A percentile compares a stretch with the other conserved stretches of the same genome.
These are phyloP conservation scores for Corbicula japonica DNA, from an alignment of 2,888 invertebrate species.

Conservation along the genomic window DNA sequence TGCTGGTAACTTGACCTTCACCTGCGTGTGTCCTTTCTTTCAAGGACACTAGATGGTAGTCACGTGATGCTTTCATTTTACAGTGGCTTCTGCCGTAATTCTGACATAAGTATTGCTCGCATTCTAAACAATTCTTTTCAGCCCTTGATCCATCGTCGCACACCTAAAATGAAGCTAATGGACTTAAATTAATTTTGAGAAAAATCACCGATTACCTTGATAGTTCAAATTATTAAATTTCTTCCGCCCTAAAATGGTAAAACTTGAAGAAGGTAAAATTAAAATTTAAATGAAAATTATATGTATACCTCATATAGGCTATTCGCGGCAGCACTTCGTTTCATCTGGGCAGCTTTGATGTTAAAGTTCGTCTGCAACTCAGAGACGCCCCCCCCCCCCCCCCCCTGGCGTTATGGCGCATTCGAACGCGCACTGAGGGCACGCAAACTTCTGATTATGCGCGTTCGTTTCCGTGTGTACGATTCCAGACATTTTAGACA, in stretches of 20 bases:
- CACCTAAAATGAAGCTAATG: conserved; percentile 21
- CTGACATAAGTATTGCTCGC: conserved; percentile 66
- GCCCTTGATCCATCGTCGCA: conserved; percentile 62
- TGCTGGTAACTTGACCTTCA: conserved; percentile 63
- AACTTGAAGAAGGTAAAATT: neutral
- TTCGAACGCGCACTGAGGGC: conserved; percentile 64
- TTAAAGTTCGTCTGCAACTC: conserved; percentile 70
- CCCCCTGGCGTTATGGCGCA: conserved; percentile 60
- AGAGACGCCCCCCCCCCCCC: no score
- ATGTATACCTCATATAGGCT: conserved; percentile 61
- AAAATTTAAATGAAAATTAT: neutral
- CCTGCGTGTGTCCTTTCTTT: conserved; percentile 58
- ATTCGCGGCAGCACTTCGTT: conserved; percentile 58
- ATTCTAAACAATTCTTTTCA: conserved; percentile 68
- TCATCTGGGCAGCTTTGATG: conserved; percentile 65
- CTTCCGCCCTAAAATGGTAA: neutral
- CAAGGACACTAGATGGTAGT: conserved; percentile 69
- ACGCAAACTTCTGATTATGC: conserved; percentile 63
- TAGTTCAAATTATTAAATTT: neutral
- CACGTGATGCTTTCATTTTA: conserved; percentile 70
- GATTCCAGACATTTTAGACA: conserved; percentile 59
- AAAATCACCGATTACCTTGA: neutral
- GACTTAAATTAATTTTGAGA: neutral
- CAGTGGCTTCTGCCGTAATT: conserved; percentile 63
- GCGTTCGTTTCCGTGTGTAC: conserved; percentile 66